Evolutionary conservation across 37 sponge, comb jelly and placozoan species (phyloP).

Genomic region (Dysidea cf. avara): DNA sequence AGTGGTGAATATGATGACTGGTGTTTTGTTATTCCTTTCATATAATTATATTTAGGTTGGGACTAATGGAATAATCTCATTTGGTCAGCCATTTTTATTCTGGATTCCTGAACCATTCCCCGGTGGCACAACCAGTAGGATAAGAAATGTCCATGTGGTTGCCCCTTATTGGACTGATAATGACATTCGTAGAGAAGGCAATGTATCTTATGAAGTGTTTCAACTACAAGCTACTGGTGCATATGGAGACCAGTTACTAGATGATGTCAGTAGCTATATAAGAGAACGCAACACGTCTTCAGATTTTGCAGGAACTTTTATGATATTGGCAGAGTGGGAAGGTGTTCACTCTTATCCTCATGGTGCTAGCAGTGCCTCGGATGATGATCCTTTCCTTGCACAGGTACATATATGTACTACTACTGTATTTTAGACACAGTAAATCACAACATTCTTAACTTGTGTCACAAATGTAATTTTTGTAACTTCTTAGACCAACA

Average conservation of each 20-base stretch:
- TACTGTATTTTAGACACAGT: too few species aligned
- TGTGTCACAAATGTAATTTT: too few species aligned
- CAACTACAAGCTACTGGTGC: constrained; percentile 1
- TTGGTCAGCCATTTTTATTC: constrained; percentile 4
- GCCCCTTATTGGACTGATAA: constrained; percentile 75
- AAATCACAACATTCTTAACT: too few species aligned
- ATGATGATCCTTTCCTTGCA: too few species aligned
- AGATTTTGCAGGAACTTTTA: constrained; percentile 39
- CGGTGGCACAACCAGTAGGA: not conserved
- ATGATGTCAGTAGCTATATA: constrained; percentile 29
- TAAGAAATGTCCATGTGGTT: constrained; percentile 25
- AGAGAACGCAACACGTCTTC: not conserved
- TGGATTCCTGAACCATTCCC: constrained; percentile 34
- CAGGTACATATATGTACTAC: too few species aligned
- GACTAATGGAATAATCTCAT: constrained; percentile 54
- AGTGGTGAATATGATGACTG: too few species aligned
- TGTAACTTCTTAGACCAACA: constrained; percentile 18
- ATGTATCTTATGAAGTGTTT: constrained; percentile 39
- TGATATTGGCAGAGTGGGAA: constrained; percentile 56
- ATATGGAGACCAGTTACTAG: not conserved
- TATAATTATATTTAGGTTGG: constrained; percentile 36
- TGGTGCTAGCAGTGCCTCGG: too few species aligned
- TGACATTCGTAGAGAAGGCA: constrained; percentile 45
- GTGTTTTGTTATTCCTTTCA: too few species aligned
- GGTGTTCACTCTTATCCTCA: not conserved